Evolutionary conservation across 1,140 invertebrate species (phyloP).

Genomic region (Zaprionus africanus): DNA sequence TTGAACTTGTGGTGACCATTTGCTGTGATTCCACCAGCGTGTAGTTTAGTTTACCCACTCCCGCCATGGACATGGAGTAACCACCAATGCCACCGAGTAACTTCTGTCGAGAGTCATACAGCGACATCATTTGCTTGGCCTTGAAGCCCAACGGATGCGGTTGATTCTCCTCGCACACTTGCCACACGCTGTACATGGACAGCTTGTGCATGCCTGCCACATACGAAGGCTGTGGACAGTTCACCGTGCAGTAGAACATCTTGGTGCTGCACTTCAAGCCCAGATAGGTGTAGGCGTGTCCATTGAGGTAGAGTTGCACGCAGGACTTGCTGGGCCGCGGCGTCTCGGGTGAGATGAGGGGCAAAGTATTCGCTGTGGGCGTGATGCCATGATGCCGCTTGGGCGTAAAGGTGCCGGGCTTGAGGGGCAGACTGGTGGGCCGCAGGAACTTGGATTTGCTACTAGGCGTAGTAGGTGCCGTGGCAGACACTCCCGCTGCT

Average conservation of each 20-base stretch:
- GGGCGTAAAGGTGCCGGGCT: constrained; percentile 91
- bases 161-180: constrained; percentile 89
- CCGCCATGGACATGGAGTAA: constrained; percentile 57
- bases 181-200: constrained; percentile 99
- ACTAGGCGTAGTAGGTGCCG: not conserved
- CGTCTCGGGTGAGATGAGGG: constrained; percentile 94
- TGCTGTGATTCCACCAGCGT: constrained; percentile 67
- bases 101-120: constrained; percentile 91
- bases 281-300: constrained; percentile 96
- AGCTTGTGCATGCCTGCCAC: constrained; percentile 95
- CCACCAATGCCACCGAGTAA: constrained; percentile 81
- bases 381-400: constrained; percentile 92
- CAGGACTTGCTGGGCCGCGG: constrained; percentile 94
- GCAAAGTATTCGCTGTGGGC: constrained; percentile 90
- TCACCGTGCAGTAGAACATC: constrained; percentile 96
- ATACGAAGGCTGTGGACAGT: constrained; percentile 97
- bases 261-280: constrained; percentile 95
- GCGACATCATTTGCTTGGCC: constrained; percentile 88
- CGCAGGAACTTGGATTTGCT: constrained; percentile 87
- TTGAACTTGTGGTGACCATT: constrained; percentile 62
- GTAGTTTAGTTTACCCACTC: constrained; percentile 51
- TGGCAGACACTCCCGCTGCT: not conserved
- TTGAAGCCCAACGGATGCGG: constrained; percentile 90
- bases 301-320: constrained; percentile 93
- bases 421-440: constrained; percentile 91